Conservation (phyloP, 2,888 invertebrate genomes). For the Acronicta leporina region DNA sequence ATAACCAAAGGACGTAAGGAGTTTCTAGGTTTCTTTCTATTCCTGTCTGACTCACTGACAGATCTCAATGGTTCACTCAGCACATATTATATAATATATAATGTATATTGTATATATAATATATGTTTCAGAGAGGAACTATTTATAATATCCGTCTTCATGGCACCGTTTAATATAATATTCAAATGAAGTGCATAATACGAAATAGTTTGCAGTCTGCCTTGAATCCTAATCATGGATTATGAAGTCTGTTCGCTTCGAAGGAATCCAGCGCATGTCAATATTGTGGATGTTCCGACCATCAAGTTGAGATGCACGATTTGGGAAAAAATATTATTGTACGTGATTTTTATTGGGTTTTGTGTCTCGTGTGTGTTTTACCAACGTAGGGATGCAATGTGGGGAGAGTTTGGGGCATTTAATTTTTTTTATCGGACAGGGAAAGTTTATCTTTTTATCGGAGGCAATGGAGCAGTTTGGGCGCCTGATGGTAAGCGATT, state of each 20-base stretch:
- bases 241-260: slow-evolving; percentile 38
- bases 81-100: neutral
- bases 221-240: slow-evolving; percentile 56
- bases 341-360: neutral
- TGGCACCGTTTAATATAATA: slow-evolving; percentile 60
- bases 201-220: slow-evolving; percentile 44
- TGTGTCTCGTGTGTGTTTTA: too few relatives aligned
- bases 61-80: neutral
- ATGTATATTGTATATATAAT: neutral
- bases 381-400: too few relatives aligned
- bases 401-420: too few relatives aligned
- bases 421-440: too few relatives aligned
- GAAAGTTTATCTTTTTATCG: too few relatives aligned
- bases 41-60: neutral
- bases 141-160: slow-evolving; percentile 41
- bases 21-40: too few relatives aligned
- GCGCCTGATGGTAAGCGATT: too few relatives aligned
- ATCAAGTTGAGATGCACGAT: neutral
- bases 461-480: too few relatives aligned
- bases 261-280: slow-evolving; percentile 48
- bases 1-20: too few relatives aligned
- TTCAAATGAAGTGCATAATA: slow-evolving; percentile 58
- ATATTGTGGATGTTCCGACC: slow-evolving; percentile 47
- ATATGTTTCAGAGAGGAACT: slow-evolving; percentile 15
- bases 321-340: neutral